A percentile compares a stretch with the other conserved stretches of the same genome.
Evolutionary conservation across 2,113 vertebrate species (phyloP).

Genomic region (Tamias sibiricus): DNA sequence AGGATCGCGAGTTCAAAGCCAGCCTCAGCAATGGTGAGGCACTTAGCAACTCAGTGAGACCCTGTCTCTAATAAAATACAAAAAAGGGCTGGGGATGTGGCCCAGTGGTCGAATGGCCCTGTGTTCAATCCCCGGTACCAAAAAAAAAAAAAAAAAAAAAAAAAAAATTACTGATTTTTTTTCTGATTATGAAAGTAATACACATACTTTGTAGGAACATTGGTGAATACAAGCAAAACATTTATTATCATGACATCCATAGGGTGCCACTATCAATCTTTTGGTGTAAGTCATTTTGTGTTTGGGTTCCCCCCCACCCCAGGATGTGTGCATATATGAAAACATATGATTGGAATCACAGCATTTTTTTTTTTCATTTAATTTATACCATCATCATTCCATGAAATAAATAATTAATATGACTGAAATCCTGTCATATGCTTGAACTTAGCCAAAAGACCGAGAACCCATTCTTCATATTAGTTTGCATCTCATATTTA

Average conservation of each 20-base stretch:
- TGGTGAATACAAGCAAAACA: conserved; percentile 12
- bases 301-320: background rate
- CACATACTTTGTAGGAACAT: background rate
- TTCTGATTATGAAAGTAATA: conserved; percentile 33
- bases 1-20: too few species aligned
- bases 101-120: too few species aligned
- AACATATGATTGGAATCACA: background rate
- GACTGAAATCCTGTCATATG: background rate
- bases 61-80: too few species aligned
- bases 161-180: background rate
- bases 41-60: too few species aligned
- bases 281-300: background rate
- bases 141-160: too few species aligned
- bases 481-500: background rate
- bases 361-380: conserved; percentile 25
- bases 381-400: background rate
- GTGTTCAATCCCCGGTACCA: too few species aligned
- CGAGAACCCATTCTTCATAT: background rate
- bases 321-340: background rate
- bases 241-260: background rate
- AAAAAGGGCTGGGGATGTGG: too few species aligned
- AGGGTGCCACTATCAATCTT: background rate
- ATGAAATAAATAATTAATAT: conserved; percentile 24
- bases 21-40: too few species aligned
- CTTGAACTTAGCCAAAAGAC: background rate